These are phyloP conservation scores for Austrolebias charrua DNA, from an alignment of 2,797 vertebrate genomes.

Conservation along the genomic window DNA sequence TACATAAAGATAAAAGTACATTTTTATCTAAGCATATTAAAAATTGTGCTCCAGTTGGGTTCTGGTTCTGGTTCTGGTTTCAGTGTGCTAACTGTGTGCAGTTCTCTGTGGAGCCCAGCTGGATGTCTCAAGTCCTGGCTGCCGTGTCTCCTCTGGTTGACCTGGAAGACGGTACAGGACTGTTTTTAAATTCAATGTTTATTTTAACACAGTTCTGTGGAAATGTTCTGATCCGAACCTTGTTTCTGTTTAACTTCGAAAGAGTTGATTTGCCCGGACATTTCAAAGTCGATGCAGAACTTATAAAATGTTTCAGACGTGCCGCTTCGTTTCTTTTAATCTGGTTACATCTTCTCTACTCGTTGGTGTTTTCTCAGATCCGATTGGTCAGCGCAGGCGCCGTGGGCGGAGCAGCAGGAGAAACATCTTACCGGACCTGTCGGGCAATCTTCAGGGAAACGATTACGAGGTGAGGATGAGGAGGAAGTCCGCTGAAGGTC, in stretches of 20 bases:
- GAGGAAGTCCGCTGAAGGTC: not conserved
- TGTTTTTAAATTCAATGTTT: too few relatives aligned
- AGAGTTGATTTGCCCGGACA: too few relatives aligned
- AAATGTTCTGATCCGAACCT: too few relatives aligned
- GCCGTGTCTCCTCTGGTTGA: constrained; percentile 43
- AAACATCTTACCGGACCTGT: constrained; percentile 15
- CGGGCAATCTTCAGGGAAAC: constrained; percentile 68
- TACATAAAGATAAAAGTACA: too few relatives aligned
- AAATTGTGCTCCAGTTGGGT: not conserved
- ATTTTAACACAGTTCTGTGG: too few relatives aligned
- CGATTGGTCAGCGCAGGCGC: constrained; percentile 36
- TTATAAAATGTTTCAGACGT: too few relatives aligned
- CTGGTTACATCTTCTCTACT: not conserved
- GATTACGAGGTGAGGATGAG: constrained; percentile 77
- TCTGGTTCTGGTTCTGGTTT: not conserved
- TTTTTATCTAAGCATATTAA: too few relatives aligned
- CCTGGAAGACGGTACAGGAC: constrained; percentile 33
- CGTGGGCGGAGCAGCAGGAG: constrained; percentile 42
- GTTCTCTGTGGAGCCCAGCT: constrained; percentile 42
- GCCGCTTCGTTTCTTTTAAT: too few relatives aligned
- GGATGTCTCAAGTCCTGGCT: constrained; percentile 54
- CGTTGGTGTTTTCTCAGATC: constrained; percentile 17
- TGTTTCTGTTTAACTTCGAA: too few relatives aligned
- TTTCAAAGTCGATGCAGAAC: too few relatives aligned
- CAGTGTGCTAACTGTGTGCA: constrained; percentile 18